A percentile compares a stretch with the other conserved stretches of the same genome.
Conservation (phyloP, 1,140 invertebrate genomes). For the Rhagoletis pomonella region DNA sequence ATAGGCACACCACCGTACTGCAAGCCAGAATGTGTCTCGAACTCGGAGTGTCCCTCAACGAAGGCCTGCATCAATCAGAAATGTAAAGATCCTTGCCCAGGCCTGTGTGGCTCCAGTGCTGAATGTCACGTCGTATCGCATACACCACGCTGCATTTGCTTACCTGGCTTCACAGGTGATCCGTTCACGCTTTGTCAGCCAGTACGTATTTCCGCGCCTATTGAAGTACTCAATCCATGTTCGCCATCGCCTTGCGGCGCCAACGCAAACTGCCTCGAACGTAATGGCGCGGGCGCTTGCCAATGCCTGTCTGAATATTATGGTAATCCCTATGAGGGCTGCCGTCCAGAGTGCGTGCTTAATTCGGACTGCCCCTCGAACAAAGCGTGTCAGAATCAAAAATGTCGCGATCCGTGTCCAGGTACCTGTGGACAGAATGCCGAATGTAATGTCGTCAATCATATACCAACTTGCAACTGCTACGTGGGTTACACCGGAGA, state of each 20-base stretch:
- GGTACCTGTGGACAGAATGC: slow-evolving; percentile 85
- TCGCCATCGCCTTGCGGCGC: slow-evolving; percentile 84
- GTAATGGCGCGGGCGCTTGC: slow-evolving; percentile 82
- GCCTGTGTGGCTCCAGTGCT: slow-evolving; percentile 82
- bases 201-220: slow-evolving; percentile 70
- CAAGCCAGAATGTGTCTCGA: slow-evolving; percentile 83
- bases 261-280: slow-evolving; percentile 83
- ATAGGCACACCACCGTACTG: slow-evolving; percentile 85
- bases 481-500: slow-evolving; percentile 80
- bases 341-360: slow-evolving; percentile 83
- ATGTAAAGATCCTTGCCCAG: slow-evolving; percentile 83
- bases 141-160: slow-evolving; percentile 82
- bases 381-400: slow-evolving; percentile 82
- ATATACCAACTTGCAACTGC: slow-evolving; percentile 84
- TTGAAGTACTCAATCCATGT: slow-evolving; percentile 79
- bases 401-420: slow-evolving; percentile 86
- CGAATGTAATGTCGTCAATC: slow-evolving; percentile 84
- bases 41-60: slow-evolving; percentile 81
- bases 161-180: slow-evolving; percentile 82
- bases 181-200: slow-evolving; percentile 80
- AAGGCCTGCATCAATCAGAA: slow-evolving; percentile 83
- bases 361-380: slow-evolving; percentile 83
- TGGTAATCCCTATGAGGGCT: slow-evolving; percentile 84
- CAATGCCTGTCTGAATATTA: slow-evolving; percentile 81
- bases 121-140: slow-evolving; percentile 84